These are phyloP conservation scores for Zoanthus gigantus DNA, from an alignment of 92 coral and sea anemone genomes.

Conservation along the genomic window DNA sequence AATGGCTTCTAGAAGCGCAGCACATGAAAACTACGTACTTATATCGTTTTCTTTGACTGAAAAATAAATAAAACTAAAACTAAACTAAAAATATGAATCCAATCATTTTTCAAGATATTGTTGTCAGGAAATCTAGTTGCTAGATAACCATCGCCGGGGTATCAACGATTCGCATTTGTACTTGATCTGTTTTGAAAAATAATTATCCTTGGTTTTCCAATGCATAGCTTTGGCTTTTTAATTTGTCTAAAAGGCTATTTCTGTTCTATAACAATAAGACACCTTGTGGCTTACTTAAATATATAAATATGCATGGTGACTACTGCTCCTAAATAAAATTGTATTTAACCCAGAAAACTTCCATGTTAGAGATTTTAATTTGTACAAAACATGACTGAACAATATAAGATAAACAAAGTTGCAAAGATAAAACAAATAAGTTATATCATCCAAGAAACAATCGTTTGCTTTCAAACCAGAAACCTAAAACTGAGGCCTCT, in stretches of 20 bases:
- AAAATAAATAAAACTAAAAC: not conserved
- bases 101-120: not conserved
- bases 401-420: too few species aligned
- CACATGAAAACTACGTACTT: too few species aligned
- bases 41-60: too few species aligned
- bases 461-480: too few species aligned
- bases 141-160: not conserved
- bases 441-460: too few species aligned
- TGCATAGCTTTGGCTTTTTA: not conserved
- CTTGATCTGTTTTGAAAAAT: not conserved
- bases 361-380: too few species aligned
- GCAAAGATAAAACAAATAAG: too few species aligned
- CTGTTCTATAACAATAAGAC: not conserved
- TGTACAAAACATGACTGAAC: too few species aligned
- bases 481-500: too few species aligned
- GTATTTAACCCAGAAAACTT: not conserved
- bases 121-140: constrained; percentile 24
- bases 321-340: not conserved
- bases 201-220: not conserved
- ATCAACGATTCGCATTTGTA: not conserved
- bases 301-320: not conserved
- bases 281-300: not conserved
- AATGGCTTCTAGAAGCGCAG: too few species aligned
- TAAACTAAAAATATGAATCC: not conserved
- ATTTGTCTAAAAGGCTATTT: not conserved